Conservation (phyloP, 2,113 vertebrate species). For the Strigops habroptila region DNA sequence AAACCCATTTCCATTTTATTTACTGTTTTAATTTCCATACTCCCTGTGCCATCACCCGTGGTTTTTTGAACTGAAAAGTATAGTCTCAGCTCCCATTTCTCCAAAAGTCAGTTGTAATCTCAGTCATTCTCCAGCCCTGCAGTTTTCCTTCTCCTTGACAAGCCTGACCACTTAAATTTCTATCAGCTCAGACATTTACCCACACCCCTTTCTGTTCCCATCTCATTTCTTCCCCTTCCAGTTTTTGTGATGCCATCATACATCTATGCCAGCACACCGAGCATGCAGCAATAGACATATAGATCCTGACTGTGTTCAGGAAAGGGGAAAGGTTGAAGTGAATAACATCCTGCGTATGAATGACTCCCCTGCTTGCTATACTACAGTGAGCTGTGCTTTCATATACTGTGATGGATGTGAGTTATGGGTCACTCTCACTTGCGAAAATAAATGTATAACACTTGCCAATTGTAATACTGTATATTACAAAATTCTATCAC, state of each 20-base stretch:
- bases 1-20: constrained; percentile 26
- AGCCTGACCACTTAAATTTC: constrained; percentile 51
- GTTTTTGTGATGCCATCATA: constrained; percentile 35
- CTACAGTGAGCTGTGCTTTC: constrained; percentile 45
- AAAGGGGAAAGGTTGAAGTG: constrained; percentile 55
- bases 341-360: constrained; percentile 45
- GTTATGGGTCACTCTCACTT: constrained; percentile 60
- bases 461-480: constrained; percentile 32
- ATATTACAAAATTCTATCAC: constrained; percentile 35
- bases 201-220: constrained; percentile 19
- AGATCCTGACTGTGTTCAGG: constrained; percentile 8
- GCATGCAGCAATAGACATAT: constrained; percentile 23
- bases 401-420: constrained; percentile 48
- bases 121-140: background rate
- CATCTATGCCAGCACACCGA: constrained; percentile 40
- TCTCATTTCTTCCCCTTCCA: constrained; percentile 59
- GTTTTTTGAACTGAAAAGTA: background rate
- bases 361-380: constrained; percentile 41
- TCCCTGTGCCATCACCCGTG: background rate
- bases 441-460: constrained; percentile 56
- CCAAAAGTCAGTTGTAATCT: constrained; percentile 30
- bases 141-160: constrained; percentile 52
- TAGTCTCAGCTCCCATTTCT: constrained; percentile 10
- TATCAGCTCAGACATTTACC: constrained; percentile 28
- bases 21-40: constrained; percentile 31